These are phyloP conservation scores for Aldabrachelys gigantea DNA, from an alignment of 2,113 vertebrate genomes.

Conservation along the genomic window DNA sequence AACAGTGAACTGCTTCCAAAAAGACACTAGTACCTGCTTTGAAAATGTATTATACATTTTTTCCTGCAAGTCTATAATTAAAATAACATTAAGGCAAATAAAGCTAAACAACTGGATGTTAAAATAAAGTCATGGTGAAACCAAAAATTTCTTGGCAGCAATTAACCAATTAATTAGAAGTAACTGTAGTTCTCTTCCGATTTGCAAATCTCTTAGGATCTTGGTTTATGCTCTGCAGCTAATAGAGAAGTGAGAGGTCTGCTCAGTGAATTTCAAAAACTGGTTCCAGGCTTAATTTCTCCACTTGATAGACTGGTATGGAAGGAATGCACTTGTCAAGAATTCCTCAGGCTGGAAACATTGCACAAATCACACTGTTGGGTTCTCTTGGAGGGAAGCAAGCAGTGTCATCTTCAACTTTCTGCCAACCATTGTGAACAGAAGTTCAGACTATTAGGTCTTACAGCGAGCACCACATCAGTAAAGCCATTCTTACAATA, in stretches of 20 bases:
- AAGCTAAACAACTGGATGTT: background rate
- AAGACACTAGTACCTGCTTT: background rate
- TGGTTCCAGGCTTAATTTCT: slow-evolving; percentile 67
- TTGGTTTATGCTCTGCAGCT: slow-evolving; percentile 25
- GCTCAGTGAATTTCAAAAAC: slow-evolving; percentile 63
- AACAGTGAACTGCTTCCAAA: background rate
- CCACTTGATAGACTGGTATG: slow-evolving; percentile 77
- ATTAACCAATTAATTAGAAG: slow-evolving; percentile 37
- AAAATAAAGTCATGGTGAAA: background rate
- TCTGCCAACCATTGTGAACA: background rate
- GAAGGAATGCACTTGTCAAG: slow-evolving; percentile 79
- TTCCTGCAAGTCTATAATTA: background rate
- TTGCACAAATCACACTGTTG: slow-evolving; percentile 58
- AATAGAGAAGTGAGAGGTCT: slow-evolving; percentile 61
- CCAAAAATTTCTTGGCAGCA: background rate
- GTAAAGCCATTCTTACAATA: background rate
- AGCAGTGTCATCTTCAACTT: slow-evolving; percentile 6
- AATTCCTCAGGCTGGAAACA: slow-evolving; percentile 72
- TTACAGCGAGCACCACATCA: background rate
- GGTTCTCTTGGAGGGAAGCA: background rate
- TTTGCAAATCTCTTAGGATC: slow-evolving; percentile 36
- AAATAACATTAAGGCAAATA: background rate
- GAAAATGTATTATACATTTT: slow-evolving; percentile 15
- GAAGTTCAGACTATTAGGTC: background rate
- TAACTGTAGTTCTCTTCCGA: slow-evolving; percentile 12